Base-by-base conservation (phyloP, 2,113 vertebrate genomes). In the Mystacornis crossleyi region DNA sequence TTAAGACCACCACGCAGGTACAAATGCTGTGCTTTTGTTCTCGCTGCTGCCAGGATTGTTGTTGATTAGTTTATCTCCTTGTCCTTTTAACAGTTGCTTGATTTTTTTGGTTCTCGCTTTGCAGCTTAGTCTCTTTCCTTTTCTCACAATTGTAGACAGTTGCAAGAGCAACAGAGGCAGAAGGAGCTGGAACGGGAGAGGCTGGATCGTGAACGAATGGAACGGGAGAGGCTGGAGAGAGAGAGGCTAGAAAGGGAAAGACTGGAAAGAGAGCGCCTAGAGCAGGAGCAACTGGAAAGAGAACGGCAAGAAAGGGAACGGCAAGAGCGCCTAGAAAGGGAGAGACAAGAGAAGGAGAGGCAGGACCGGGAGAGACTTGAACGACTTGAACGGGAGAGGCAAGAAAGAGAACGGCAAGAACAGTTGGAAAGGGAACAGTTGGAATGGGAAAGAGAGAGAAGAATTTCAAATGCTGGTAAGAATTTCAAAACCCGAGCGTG, bases 81-180 rank as follows among this genome's bases (percentile, higher is more conserved):
- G 26, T 81, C 50, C 53, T 93, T 31, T 69, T 60, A 89, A 77
- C 47, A 53, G 84, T 92, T 90, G 54, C 43, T 81, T 67, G 74
- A 57, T 91, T 8, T 15, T 90, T 88, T 84, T 90, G 79, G 31
- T 66, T 94, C 66, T 85, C 0, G 3, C 79, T 81, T 83, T 92
- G 74, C 78, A 62, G 78, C 94, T 93, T 29, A 92, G 89, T 88
- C 36, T 75, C 93, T 94, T 92, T 79, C 33, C 18, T 69, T 62
- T 85, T 89, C 82, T 58, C 58, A 29, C 4, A 0, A 55, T 94
- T 97, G 54, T 90, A 99, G 99, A 97, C 99, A 99, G 97, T 98
- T 99, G 50, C 99, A 99, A 95, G 99, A 99, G 91, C 98, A 99
- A 72, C 99, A 99, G 93, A 98, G 98, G 83, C 99, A 99, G 97